Evolutionary conservation across 2,797 vertebrate species (phyloP).

Genomic region (Tamandua tetradactyla): DNA sequence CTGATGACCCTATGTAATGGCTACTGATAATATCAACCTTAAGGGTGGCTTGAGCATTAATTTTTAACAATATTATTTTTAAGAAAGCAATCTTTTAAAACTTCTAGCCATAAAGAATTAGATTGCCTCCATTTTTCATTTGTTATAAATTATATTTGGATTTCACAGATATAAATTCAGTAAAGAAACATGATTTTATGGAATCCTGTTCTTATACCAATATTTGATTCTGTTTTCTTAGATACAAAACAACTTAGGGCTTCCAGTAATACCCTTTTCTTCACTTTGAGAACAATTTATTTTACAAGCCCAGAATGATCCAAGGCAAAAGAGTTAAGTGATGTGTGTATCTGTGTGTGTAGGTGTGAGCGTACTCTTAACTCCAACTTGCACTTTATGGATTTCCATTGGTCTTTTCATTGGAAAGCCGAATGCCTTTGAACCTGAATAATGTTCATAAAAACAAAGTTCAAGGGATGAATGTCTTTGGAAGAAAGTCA

Average conservation of each 20-base stretch:
- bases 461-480: not conserved
- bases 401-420: constrained; percentile 39
- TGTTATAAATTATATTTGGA: not conserved
- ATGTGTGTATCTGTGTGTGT: not conserved
- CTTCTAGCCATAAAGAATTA: not conserved
- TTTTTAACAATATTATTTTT: not conserved
- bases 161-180: not conserved
- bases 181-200: not conserved
- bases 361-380: not conserved
- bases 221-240: constrained; percentile 14
- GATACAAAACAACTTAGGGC: not conserved
- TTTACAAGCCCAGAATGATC: not conserved
- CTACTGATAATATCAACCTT: no score
- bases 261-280: not conserved
- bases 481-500: not conserved
- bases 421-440: constrained; percentile 3
- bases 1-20: no score
- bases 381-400: not conserved
- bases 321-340: not conserved
- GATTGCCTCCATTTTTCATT: not conserved
- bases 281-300: not conserved
- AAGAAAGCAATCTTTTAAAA: not conserved
- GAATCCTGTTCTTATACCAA: not conserved
- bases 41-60: no score
- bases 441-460: not conserved